A percentile compares a stretch with the other conserved stretches of the same genome.
Evolutionary conservation across 1,140 invertebrate genomes (phyloP).

Genomic region (Maconellicoccus hirsutus): DNA sequence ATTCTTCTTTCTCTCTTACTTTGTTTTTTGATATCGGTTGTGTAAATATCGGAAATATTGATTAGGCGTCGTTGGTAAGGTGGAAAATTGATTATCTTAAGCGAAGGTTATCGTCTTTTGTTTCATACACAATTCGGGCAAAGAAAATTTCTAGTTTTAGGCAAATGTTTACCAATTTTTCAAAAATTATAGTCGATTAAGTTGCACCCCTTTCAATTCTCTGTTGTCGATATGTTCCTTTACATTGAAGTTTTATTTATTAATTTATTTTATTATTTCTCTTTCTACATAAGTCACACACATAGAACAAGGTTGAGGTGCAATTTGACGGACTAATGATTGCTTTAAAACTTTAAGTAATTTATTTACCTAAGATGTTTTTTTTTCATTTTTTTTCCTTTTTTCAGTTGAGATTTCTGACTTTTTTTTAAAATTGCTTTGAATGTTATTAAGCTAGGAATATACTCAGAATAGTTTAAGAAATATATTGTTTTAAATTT

Average conservation of each 20-base stretch:
- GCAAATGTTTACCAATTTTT: background rate
- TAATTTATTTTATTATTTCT: background rate
- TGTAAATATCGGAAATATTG: too few relatives aligned
- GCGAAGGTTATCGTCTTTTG: background rate
- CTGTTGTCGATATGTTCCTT: background rate
- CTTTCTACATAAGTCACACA: background rate
- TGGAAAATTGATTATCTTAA: too few relatives aligned
- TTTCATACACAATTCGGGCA: background rate
- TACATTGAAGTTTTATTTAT: background rate
- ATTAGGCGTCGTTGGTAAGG: too few relatives aligned
- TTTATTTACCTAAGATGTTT: background rate
- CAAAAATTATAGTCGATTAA: background rate
- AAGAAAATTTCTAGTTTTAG: background rate
- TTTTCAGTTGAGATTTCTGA: background rate
- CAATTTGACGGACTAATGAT: background rate
- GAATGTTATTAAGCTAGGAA: background rate
- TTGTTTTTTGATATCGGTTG: too few relatives aligned
- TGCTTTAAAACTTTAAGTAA: background rate
- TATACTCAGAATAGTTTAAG: background rate
- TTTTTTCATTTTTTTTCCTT: background rate
- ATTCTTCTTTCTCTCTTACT: too few relatives aligned
- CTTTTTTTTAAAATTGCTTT: background rate
- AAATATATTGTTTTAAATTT: constrained; percentile 1
- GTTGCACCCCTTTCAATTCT: background rate
- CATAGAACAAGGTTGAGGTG: background rate